Evolutionary conservation across 2,113 vertebrate genomes (phyloP).

Genomic region (Puffinus mauretanicus): DNA sequence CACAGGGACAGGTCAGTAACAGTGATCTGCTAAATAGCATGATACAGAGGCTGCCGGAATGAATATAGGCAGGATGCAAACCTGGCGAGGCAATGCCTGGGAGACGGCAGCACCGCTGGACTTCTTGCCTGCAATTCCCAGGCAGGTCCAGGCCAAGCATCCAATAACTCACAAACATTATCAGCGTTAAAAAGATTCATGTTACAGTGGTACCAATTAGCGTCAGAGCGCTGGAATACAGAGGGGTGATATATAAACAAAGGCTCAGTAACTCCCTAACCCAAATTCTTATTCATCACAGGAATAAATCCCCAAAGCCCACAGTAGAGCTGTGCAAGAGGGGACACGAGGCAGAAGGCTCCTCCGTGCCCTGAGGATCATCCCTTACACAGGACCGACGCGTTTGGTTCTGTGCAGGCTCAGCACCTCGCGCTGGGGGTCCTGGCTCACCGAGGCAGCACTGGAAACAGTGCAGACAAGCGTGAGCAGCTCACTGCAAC

Average conservation of each 20-base stretch:
- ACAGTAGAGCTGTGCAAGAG: not conserved
- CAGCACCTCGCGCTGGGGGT: fast-evolving
- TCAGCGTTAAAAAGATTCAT: not conserved
- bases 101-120: not conserved
- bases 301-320: not conserved
- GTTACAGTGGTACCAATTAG: not conserved
- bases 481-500: not conserved
- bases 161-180: not conserved
- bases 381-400: fast-evolving
- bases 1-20: not conserved
- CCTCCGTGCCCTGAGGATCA: fast-evolving
- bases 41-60: not conserved
- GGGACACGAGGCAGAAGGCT: not conserved
- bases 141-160: not conserved
- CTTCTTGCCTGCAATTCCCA: not conserved
- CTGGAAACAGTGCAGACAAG: not conserved
- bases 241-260: not conserved
- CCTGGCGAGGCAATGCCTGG: not conserved
- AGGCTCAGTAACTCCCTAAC: not conserved
- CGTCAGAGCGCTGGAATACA: not conserved
- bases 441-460: not conserved
- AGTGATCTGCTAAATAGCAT: not conserved
- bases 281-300: not conserved
- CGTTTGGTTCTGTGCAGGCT: not conserved
- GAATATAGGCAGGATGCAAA: not conserved